These are phyloP conservation scores for Panthera leo DNA, from an alignment of 2,113 vertebrate species.

Conservation along the genomic window DNA sequence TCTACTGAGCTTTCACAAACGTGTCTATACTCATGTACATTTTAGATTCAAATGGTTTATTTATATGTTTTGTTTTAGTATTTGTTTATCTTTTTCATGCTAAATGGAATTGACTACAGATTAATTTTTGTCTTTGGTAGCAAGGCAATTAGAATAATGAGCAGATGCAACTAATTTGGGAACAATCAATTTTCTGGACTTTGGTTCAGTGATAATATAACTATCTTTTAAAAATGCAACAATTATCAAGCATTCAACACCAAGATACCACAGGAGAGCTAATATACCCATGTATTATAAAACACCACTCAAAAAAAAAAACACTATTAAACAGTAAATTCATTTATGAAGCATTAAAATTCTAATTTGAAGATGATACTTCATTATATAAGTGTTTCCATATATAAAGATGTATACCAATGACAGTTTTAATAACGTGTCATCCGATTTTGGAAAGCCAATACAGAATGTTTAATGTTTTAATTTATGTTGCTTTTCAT, in stretches of 20 bases:
- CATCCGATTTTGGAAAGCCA: conserved; percentile 23
- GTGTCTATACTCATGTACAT: neutral
- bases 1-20: neutral
- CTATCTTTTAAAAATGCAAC: neutral
- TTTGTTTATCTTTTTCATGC: neutral
- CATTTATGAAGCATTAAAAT: conserved; percentile 28
- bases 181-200: neutral
- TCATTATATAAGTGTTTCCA: conserved; percentile 29
- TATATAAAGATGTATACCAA: neutral
- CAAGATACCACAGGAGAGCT: neutral
- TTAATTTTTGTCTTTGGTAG: neutral
- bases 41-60: neutral
- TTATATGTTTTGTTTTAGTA: neutral
- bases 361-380: neutral
- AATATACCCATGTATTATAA: neutral
- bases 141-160: neutral
- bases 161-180: neutral
- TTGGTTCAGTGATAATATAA: neutral
- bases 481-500: neutral
- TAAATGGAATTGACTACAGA: neutral
- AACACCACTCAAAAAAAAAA: neutral
- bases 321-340: neutral
- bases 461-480: neutral
- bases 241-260: neutral
- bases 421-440: conserved; percentile 32